phyloP scores from a whole-genome alignment of 2,113 vertebrate genomes.

The Lepus europaeus region DNA sequence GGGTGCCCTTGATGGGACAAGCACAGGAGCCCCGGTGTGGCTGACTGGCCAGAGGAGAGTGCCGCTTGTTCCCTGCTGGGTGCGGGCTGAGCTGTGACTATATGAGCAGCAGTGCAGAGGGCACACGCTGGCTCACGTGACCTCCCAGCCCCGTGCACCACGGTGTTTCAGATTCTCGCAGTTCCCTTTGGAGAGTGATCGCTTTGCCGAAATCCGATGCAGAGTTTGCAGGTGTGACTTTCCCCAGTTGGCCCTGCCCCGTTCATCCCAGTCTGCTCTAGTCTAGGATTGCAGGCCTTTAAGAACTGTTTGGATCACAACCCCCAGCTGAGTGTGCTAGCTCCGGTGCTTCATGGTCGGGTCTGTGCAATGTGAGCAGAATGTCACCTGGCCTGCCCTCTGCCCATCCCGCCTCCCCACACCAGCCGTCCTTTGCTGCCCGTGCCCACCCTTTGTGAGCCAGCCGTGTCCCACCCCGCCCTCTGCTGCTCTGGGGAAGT shows the following conservation, averaged over 20 bases:
- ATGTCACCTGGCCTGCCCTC: neutral
- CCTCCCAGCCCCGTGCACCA: neutral
- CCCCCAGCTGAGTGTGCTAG: neutral
- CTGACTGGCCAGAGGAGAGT: neutral
- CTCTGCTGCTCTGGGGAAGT: no score
- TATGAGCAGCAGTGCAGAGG: neutral
- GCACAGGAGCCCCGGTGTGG: fast-evolving
- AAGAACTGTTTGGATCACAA: constrained; percentile 37
- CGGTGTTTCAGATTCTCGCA: neutral
- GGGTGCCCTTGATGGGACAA: neutral
- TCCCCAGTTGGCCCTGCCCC: neutral
- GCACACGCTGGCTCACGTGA: no score
- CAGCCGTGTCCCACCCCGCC: no score
- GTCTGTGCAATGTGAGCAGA: neutral
- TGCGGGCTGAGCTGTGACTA: neutral
- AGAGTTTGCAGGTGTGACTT: neutral
- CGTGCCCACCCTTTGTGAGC: no score
- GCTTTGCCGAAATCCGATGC: neutral
- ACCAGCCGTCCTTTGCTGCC: no score
- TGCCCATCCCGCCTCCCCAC: no score
- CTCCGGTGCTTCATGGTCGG: neutral
- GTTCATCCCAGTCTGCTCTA: neutral
- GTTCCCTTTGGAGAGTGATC: neutral
- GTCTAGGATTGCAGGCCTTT: neutral
- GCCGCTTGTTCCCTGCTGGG: neutral